phyloP scores from a whole-genome alignment of 2,113 vertebrate species.

The Sylvilagus bachmani region DNA sequence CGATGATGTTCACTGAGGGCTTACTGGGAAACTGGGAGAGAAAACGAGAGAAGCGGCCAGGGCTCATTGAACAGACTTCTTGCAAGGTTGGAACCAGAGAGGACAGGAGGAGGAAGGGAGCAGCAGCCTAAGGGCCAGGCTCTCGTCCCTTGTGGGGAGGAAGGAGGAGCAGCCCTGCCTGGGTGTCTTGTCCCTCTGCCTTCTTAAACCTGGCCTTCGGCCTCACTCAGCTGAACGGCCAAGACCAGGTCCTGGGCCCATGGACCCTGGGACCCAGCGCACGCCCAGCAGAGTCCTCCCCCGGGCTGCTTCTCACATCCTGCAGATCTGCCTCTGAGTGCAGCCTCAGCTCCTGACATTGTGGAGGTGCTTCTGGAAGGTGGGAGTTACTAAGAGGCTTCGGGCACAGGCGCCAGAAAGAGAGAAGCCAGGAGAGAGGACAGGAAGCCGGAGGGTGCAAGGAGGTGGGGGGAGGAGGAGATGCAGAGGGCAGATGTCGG shows the following conservation, averaged over 20 bases:
- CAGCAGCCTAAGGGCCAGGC: constrained; percentile 49
- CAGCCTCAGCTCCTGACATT: constrained; percentile 55
- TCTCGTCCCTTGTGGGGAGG: background rate
- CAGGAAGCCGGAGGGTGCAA: constrained; percentile 50
- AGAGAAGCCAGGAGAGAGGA: constrained; percentile 71
- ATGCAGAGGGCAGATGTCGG: constrained; percentile 67
- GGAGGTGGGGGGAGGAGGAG: constrained; percentile 56
- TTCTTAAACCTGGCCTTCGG: constrained; percentile 52
- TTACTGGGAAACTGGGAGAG: constrained; percentile 87
- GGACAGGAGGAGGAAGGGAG: background rate
- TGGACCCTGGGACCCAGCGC: background rate
- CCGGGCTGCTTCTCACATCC: constrained; percentile 31
- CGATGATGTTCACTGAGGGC: constrained; percentile 87
- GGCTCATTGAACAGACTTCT: constrained; percentile 57
- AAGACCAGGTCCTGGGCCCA: background rate
- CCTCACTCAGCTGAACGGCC: constrained; percentile 39
- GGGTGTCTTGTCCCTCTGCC: constrained; percentile 15
- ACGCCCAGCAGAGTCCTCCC: constrained; percentile 20
- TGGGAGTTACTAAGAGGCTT: constrained; percentile 65
- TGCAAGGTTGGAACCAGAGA: constrained; percentile 55
- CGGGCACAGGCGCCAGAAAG: constrained; percentile 67
- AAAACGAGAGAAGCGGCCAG: constrained; percentile 48
- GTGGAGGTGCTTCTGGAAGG: constrained; percentile 71
- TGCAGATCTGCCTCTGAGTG: constrained; percentile 54
- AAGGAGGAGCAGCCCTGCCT: constrained; percentile 33